Evolutionary conservation across 1,140 invertebrate genomes (phyloP).

Genomic region (Araneus ventricosus): DNA sequence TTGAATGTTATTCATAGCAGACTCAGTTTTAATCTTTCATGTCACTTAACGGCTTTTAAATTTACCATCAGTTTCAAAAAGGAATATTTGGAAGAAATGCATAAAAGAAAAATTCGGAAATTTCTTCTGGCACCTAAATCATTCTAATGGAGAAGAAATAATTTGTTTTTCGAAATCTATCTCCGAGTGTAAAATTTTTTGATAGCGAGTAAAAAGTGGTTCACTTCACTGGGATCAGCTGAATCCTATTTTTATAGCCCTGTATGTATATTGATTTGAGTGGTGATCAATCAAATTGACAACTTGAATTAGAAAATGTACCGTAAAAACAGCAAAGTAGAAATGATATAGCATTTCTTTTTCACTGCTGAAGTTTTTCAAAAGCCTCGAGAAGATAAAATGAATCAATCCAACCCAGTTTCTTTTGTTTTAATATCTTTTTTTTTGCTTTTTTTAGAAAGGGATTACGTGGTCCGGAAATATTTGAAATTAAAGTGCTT

Average conservation of each 20-base stretch:
- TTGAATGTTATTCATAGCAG: no score
- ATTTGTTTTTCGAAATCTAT: not conserved
- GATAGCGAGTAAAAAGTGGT: not conserved
- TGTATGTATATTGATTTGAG: slow-evolving; percentile 3
- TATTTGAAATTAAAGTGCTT: not conserved
- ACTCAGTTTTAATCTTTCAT: no score
- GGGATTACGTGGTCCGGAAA: not conserved
- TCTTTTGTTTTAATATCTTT: not conserved
- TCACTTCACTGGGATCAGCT: not conserved
- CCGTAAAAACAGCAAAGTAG: not conserved
- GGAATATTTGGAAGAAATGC: not conserved
- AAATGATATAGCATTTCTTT: slow-evolving; percentile 2
- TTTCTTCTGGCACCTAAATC: not conserved
- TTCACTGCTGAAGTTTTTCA: not conserved
- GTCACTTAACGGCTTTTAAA: no score
- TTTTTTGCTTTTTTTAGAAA: not conserved
- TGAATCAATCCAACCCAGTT: not conserved
- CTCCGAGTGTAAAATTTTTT: not conserved
- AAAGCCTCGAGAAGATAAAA: not conserved
- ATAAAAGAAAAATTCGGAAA: not conserved
- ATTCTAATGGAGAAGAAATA: not conserved
- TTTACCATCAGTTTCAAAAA: not conserved
- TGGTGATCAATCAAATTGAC: slow-evolving; percentile 22
- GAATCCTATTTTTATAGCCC: not conserved
- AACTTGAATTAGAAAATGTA: slow-evolving; percentile 13